phyloP scores from a whole-genome alignment of 2,888 invertebrate genomes.

The Agrotis segetum region DNA sequence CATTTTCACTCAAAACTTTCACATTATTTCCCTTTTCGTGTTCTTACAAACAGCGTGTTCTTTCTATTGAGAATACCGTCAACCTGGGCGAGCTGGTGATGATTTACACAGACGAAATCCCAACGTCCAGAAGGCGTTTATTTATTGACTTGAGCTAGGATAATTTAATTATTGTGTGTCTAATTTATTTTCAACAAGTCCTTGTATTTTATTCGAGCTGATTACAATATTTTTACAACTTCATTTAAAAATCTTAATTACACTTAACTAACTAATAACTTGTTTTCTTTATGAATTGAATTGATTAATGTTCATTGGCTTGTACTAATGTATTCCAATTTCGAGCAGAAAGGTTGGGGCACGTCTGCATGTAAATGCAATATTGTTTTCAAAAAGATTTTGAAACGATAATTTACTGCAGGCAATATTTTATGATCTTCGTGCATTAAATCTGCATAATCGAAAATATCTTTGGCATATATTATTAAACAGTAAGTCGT shows the following conservation, averaged over 20 bases:
- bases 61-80: conserved; percentile 14
- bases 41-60: conserved; percentile 38
- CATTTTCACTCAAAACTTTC: not conserved
- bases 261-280: too few species aligned
- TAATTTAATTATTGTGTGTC: not conserved
- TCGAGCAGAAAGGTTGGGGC: conserved; percentile 33
- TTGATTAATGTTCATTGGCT: not conserved
- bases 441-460: conserved; percentile 34
- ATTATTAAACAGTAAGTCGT: conserved; percentile 46
- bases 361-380: conserved; percentile 37
- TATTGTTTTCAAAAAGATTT: conserved; percentile 5
- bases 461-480: conserved; percentile 33
- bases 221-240: not conserved
- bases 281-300: not conserved
- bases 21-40: conserved; percentile 19
- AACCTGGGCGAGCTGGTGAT: not conserved
- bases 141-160: not conserved
- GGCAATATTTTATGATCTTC: conserved; percentile 30
- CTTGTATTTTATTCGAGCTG: not conserved
- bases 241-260: conserved; percentile 11
- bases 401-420: not conserved
- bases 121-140: not conserved
- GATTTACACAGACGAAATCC: conserved; percentile 2
- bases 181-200: not conserved
- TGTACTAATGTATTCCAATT: conserved; percentile 43